phyloP scores from a whole-genome alignment of 2,797 vertebrate genomes.

The Esox masquinongy region DNA sequence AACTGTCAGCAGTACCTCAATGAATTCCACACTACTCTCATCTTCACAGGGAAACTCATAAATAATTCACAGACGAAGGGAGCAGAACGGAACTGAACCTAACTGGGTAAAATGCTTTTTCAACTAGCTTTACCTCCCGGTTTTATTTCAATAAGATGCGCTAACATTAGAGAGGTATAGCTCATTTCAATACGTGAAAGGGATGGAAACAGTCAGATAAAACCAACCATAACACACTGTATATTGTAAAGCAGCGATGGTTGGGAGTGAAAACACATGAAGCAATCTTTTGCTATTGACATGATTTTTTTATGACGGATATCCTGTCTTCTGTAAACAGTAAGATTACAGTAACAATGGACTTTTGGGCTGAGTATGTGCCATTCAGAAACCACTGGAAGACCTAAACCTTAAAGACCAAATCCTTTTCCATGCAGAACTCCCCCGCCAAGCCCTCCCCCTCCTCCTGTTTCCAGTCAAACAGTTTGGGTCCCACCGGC shows the following conservation, averaged over 20 bases:
- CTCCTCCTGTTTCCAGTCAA: slow-evolving; percentile 58
- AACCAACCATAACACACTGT: not conserved
- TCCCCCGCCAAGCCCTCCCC: not conserved
- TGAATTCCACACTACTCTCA: slow-evolving; percentile 60
- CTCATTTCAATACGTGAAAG: slow-evolving; percentile 2
- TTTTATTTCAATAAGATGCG: slow-evolving; percentile 54
- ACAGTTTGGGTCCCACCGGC: slow-evolving; percentile 49
- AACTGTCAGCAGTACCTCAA: slow-evolving; percentile 64
- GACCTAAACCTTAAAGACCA: not conserved
- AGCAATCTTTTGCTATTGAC: not conserved
- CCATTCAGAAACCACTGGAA: not conserved
- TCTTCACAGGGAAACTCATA: slow-evolving; percentile 63
- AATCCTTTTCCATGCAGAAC: slow-evolving; percentile 1
- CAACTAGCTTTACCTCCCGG: slow-evolving; percentile 44
- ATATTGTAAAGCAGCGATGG: not conserved
- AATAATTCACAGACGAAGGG: slow-evolving; percentile 67
- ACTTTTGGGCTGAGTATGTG: not conserved
- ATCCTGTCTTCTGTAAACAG: not conserved
- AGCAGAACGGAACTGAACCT: slow-evolving; percentile 48
- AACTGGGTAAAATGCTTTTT: slow-evolving; percentile 50
- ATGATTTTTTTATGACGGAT: not conserved
- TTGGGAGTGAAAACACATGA: not conserved
- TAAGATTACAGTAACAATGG: not conserved
- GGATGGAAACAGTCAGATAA: not conserved
- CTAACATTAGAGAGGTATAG: slow-evolving; percentile 2